Base-by-base conservation (phyloP, 2,888 invertebrate species). In the Mechanitis mazaeus region DNA sequence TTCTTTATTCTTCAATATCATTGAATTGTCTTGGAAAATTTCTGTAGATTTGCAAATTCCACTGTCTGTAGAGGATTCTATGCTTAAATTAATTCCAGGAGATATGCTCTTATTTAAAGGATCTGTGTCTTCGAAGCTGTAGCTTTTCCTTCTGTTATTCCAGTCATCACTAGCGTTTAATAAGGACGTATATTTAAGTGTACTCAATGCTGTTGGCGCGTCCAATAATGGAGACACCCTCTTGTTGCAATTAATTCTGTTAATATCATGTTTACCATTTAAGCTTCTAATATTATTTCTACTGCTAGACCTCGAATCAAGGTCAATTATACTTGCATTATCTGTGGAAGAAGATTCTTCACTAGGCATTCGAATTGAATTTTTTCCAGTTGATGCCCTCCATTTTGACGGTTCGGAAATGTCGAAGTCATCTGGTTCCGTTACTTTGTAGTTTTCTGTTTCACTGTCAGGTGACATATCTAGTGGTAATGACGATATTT, bases 61-160 rank as follows among this genome's bases (percentile, higher is more conserved):
- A 73, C 95, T 95, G 71, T 95, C 95, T 2, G 94, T 95, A 3
- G 94, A 95, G n/a, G 94, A 94, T 76, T 94, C 94, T 74, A 94
- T 93, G 2, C 92, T 90, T 66, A 90, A 79, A 62, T 87, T 90
- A 70, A 89, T 91, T 64, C 75, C 79, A 64, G 82, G 79, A 59
- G 78, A 69, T 55, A 79, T 78, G 53, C 72, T 78, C 74, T 85
- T 84, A 65, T 80, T 79, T 47, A 83, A 64, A 28, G 87, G 82
- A 38, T 83, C 78, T 1, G 88, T 84, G 60, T 88, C 87, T 79
- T 90, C 90, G 73, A 95, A 95, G 62, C 95, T 95, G 74, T 95
- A 95, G 28, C 95, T 95, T 81, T 95, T 95, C 68, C 95, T 89
- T 68, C 95, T 88, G 64, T 92, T 91, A 74, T 93, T 94, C 94